Evolutionary conservation across 2,888 invertebrate species (phyloP).

Genomic region (Eupithecia dodoneata): DNA sequence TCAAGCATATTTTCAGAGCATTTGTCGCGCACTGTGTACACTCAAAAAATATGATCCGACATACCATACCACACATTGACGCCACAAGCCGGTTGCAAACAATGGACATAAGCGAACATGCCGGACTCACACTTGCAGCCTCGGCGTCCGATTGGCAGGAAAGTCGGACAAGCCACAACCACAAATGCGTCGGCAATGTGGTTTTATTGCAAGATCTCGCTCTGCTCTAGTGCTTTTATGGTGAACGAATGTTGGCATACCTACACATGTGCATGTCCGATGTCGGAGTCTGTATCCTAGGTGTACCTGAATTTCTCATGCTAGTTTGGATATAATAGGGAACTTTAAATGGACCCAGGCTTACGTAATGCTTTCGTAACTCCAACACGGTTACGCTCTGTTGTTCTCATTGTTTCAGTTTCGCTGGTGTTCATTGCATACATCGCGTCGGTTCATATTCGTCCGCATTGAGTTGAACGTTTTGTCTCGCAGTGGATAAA

Average conservation of each 20-base stretch:
- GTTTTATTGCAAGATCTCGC: conserved; percentile 68
- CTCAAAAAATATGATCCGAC: conserved; percentile 55
- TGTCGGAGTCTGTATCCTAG: conserved; percentile 32
- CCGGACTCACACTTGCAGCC: conserved; percentile 51
- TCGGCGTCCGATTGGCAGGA: conserved; percentile 56
- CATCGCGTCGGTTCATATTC: conserved; percentile 22
- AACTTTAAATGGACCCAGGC: conserved; percentile 22
- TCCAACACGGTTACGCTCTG: conserved; percentile 31
- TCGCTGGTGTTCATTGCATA: conserved; percentile 28
- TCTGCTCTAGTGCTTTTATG: conserved; percentile 68
- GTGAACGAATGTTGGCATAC: conserved; percentile 61
- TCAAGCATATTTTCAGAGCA: conserved; percentile 53
- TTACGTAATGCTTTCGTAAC: conserved; percentile 33
- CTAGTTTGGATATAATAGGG: conserved; percentile 16
- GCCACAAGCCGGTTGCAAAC: conserved; percentile 50
- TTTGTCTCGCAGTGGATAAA: conserved; percentile 44
- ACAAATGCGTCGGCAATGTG: conserved; percentile 60
- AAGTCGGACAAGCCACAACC: conserved; percentile 59
- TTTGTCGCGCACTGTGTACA: conserved; percentile 46
- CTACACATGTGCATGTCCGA: conserved; percentile 53
- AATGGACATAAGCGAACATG: conserved; percentile 56
- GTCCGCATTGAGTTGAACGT: conserved; percentile 23
- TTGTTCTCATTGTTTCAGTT: conserved; percentile 36
- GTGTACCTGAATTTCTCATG: conserved; percentile 21
- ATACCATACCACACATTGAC: conserved; percentile 51